Evolutionary conservation across 92 coral and sea anemone genomes (phyloP), one percentile per base, ranked within the genome.

Genomic region (Parazoanthus darwini): DNA sequence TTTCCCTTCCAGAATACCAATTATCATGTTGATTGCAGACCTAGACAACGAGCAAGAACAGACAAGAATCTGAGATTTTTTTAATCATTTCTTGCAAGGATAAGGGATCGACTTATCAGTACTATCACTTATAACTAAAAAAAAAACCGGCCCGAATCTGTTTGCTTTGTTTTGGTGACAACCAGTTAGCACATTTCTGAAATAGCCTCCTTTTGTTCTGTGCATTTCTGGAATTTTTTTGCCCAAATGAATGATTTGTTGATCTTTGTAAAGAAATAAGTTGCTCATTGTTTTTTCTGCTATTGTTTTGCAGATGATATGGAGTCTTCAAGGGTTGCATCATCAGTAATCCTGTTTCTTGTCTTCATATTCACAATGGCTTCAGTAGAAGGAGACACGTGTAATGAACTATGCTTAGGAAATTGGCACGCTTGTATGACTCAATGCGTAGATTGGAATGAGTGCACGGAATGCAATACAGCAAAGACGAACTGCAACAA

Each of bases 371-470:
- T 81, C 54, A 29, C 74, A 38, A 38, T 81, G 38, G 26, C 85
- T 63, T 81, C 85, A 81, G 74, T 81, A 2, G 37, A 81, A 16
- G 85, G 74, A 6, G 56, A 63, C 36, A 58, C 73, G 48, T 81
- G 85, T 42, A 81, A 81, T 8, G 85, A 4, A 0, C 37, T 81
- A 22, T 81, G 85, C 85, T 6, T 58, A 14, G 73, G 73, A 18
- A 81, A 58, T 35, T 81, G 85, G 85, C 63, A 58, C 15, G 85
- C 85, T 13, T 81, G 85, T n/a, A 3, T 81, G 54, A 81, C 85
- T 8, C 85, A 81, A 37, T 81, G 85, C 44, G 0, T 1, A 0
- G 42, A 25, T 20, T 58, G 23, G 46, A 46, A 9, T 59, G 85
- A 81, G 23, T 81, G 85, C 29, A 58, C n/a, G 20, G 85, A 65